Base-by-base conservation (phyloP, 2,797 vertebrate species). In the Sebastes hubbsi region DNA sequence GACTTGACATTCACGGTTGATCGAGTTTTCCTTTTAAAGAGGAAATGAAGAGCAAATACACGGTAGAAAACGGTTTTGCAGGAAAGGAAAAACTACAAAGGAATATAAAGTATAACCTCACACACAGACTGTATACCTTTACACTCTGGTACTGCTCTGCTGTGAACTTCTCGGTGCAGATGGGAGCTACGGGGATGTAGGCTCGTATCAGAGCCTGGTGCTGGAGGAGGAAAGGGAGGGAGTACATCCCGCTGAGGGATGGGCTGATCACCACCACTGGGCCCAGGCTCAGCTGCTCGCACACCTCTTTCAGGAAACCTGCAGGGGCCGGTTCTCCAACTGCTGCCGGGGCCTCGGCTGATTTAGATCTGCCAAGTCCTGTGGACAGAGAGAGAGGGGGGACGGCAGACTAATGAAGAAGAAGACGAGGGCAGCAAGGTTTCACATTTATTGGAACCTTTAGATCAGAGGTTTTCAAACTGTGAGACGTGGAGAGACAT, bases 241-340 rank as follows among this genome's bases (percentile, higher is more conserved):
- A 97, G 89, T 99, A 99, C 97, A 98, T 99, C 84, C 99, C 99
- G 0, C 99, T 99, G 86, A 99, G 93, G 0, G 99, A 99, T 0
- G 99, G 98, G 90, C 98, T 99, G 93, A 99, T 90, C 89, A 99
- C 89, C 85, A 97, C 98, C 0, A 93, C 97, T 0, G 95, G 92
- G 11, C 90, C 94, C 78, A 97, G 90, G 58, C 91, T 63, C 90
- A 99, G 93, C 61, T 89, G 92, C 68, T 97, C 96, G 10, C 92
- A 95, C 87, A 99, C 95, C 0, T 95, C 95, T 56, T 94, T 95
- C 82, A 99, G 94, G 88, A 99, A 99, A 3, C 78, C 78, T 0
- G 93, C 95, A 0, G 98, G 97, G 1, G 94, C 98, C 24, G 93
- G 95, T 78, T 98, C 94, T 14, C 97, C 98, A 0, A 97, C 18